Evolutionary conservation across 2,888 invertebrate genomes (phyloP).

Genomic region (Quadroppia sp.): DNA sequence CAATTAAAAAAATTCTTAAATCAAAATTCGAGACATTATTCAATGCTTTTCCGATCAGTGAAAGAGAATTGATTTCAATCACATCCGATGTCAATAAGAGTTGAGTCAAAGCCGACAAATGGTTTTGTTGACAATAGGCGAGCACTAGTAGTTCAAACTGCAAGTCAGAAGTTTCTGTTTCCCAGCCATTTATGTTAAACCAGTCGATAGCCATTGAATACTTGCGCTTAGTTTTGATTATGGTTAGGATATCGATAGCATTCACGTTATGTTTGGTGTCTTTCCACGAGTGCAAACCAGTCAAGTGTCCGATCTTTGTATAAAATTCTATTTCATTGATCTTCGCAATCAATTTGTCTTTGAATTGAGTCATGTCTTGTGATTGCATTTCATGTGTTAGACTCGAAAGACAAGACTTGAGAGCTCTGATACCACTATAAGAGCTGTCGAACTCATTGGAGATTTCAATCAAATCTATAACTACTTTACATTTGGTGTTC

Average conservation of each 20-base stretch:
- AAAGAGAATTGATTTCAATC: conserved; percentile 17
- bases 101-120: conserved; percentile 34
- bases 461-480: conserved; percentile 34
- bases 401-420: conserved; percentile 38
- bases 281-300: conserved; percentile 43
- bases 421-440: conserved; percentile 33
- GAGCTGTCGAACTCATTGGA: conserved; percentile 32
- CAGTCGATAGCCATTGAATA: conserved; percentile 41
- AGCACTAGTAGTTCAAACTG: conserved; percentile 40
- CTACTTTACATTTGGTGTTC: conserved; percentile 38
- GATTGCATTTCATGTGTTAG: neutral
- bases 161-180: conserved; percentile 37
- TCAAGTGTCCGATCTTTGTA: conserved; percentile 41
- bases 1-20: conserved; percentile 34
- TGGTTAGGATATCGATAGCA: conserved; percentile 42
- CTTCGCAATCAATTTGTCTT: conserved; percentile 25
- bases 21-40: conserved; percentile 40
- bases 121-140: conserved; percentile 41
- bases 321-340: conserved; percentile 38
- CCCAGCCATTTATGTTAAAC: conserved; percentile 36
- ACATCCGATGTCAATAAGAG: conserved; percentile 13
- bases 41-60: conserved; percentile 41
- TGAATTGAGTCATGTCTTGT: neutral
- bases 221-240: conserved; percentile 40
- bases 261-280: conserved; percentile 40